phyloP scores from a whole-genome alignment of 2,888 invertebrate genomes.

The Hybos culiciformis region DNA sequence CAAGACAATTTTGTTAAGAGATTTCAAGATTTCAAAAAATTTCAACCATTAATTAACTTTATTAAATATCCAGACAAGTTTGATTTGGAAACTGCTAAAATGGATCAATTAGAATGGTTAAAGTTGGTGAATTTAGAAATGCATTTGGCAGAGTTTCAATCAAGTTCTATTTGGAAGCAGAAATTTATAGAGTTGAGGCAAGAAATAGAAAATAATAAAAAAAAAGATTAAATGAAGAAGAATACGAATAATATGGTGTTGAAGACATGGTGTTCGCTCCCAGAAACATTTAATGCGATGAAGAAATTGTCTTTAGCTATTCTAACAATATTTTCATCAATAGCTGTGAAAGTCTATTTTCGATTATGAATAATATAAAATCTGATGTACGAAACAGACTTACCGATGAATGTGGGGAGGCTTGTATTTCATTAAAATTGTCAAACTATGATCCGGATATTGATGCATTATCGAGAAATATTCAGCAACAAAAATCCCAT shows the following conservation, averaged over 20 bases:
- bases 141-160: not conserved
- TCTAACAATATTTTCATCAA: conserved; percentile 1
- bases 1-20: conserved; percentile 1
- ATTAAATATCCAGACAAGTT: conserved; percentile 1
- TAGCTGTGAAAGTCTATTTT: conserved; percentile 1
- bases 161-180: conserved; percentile 1
- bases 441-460: conserved; percentile 1
- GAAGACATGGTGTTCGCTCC: conserved; percentile 1
- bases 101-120: not conserved
- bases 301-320: conserved; percentile 1
- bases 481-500: not conserved
- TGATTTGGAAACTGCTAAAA: not conserved
- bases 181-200: not conserved
- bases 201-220: conserved; percentile 1
- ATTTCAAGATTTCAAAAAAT: conserved; percentile 1
- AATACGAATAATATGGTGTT: not conserved
- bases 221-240: conserved; percentile 1
- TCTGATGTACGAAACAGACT: conserved; percentile 1
- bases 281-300: conserved; percentile 1
- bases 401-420: not conserved
- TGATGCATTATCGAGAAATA: not conserved
- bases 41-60: conserved; percentile 1
- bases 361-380: conserved; percentile 1
- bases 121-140: not conserved
- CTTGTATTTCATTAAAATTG: not conserved